A percentile compares a stretch with the other conserved stretches of the same genome.
These are phyloP conservation scores for Automeris io DNA, from an alignment of 2,888 invertebrate genomes.

Conservation along the genomic window DNA sequence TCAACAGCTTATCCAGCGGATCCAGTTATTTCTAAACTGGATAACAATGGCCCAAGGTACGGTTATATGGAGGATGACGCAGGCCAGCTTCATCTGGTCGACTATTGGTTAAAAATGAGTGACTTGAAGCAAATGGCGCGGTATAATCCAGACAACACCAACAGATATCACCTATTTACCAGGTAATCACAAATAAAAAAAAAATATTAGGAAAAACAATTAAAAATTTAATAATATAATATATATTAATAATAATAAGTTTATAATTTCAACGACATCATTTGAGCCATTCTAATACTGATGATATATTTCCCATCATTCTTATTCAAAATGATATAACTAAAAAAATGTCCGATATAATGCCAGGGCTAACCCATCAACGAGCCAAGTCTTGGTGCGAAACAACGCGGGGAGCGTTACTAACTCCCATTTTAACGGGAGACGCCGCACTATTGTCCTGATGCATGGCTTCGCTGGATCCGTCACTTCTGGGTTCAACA, in stretches of 20 bases:
- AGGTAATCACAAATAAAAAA: no score
- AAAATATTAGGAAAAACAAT: no score
- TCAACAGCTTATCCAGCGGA: slow-evolving; percentile 20
- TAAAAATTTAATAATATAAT: no score
- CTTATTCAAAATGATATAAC: no score
- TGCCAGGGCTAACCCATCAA: slow-evolving; percentile 21
- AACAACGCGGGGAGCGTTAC: slow-evolving; percentile 16
- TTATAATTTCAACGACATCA: no score
- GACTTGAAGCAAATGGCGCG: slow-evolving; percentile 21
- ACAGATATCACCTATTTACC: slow-evolving; percentile 36
- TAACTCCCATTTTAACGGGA: slow-evolving; percentile 22
- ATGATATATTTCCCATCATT: no score
- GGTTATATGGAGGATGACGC: slow-evolving; percentile 28
- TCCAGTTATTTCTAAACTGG: slow-evolving; percentile 23
- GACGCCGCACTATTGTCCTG: slow-evolving; percentile 20
- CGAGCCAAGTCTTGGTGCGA: slow-evolving; percentile 31
- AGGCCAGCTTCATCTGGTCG: slow-evolving; percentile 26
- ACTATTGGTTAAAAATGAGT: slow-evolving; percentile 33
- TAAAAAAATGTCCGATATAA: not conserved
- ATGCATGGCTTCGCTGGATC: slow-evolving; percentile 33
- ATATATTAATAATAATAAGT: no score
- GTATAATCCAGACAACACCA: slow-evolving; percentile 29
- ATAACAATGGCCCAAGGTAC: slow-evolving; percentile 25
- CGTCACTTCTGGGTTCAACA: slow-evolving; percentile 25
- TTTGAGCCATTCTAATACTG: no score